phyloP scores from a whole-genome alignment of 2,797 vertebrate genomes.

The Anableps anableps region DNA sequence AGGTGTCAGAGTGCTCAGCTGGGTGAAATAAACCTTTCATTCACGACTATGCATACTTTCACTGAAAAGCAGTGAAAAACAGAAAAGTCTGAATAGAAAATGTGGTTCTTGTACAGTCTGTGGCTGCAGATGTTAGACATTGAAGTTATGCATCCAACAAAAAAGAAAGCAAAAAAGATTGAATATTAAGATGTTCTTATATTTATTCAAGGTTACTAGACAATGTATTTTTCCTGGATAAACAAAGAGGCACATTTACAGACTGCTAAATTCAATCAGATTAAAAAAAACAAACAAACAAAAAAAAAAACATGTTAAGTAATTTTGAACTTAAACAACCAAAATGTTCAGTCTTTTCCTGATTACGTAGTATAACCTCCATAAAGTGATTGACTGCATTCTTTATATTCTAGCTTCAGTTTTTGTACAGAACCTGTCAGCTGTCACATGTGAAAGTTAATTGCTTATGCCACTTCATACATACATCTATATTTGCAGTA shows the following conservation, averaged over 20 bases:
- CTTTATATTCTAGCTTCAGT: background rate
- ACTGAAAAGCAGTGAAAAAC: background rate
- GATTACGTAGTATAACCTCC: too few species aligned
- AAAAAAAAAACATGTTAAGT: background rate
- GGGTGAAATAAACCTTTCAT: background rate
- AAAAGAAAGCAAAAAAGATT: background rate
- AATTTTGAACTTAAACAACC: background rate
- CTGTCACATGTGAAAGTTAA: background rate
- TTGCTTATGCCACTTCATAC: background rate
- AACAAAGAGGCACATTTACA: background rate
- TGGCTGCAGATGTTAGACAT: background rate
- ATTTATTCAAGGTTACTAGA: background rate
- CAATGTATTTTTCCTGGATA: background rate
- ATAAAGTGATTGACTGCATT: background rate
- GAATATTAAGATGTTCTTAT: background rate
- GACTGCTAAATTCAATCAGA: background rate
- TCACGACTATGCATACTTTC: background rate
- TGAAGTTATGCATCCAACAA: background rate
- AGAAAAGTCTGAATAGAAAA: background rate
- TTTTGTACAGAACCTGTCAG: background rate
- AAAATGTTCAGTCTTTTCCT: background rate
- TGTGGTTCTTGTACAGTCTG: background rate
- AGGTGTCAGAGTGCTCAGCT: background rate
- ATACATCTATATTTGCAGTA: slow-evolving; percentile 4
- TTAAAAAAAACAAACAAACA: too few species aligned